phyloP scores from a whole-genome alignment of 2,797 vertebrate genomes.

The Phylloscopus collybita region DNA sequence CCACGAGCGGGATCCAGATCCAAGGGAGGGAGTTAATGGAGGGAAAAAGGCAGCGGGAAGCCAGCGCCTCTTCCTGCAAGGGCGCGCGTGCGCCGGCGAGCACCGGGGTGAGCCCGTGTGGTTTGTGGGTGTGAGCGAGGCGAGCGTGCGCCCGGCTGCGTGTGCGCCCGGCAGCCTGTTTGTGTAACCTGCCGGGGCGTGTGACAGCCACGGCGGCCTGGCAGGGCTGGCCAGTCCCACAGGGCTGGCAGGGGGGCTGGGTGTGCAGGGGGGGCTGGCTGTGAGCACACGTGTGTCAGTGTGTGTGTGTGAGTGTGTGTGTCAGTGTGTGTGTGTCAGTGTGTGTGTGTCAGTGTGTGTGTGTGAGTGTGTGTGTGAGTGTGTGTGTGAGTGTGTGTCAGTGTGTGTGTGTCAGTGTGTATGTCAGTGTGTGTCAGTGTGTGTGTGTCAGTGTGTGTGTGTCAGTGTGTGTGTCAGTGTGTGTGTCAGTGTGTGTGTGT shows the following conservation, averaged over 20 bases:
- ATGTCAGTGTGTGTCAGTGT: too few species aligned
- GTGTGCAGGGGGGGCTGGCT: neutral
- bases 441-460: too few species aligned
- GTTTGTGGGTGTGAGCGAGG: conserved; percentile 43
- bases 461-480: too few species aligned
- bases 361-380: too few species aligned
- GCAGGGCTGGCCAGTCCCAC: neutral
- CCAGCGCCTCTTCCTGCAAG: neutral
- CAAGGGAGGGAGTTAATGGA: neutral
- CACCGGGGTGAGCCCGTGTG: conserved; percentile 26
- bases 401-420: too few species aligned
- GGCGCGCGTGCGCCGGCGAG: neutral
- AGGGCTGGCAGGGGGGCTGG: neutral
- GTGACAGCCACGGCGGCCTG: neutral
- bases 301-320: too few species aligned
- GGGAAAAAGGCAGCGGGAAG: conserved; percentile 30
- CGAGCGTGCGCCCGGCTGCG: neutral
- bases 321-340: too few species aligned
- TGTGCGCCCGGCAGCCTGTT: neutral
- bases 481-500: too few species aligned
- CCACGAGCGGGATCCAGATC: neutral
- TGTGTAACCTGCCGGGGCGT: neutral
- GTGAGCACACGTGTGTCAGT: neutral
- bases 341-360: too few species aligned
- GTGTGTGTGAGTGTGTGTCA: too few species aligned